These are phyloP conservation scores for Rhincodon typus DNA, from an alignment of 2,797 vertebrate species.

Conservation along the genomic window DNA sequence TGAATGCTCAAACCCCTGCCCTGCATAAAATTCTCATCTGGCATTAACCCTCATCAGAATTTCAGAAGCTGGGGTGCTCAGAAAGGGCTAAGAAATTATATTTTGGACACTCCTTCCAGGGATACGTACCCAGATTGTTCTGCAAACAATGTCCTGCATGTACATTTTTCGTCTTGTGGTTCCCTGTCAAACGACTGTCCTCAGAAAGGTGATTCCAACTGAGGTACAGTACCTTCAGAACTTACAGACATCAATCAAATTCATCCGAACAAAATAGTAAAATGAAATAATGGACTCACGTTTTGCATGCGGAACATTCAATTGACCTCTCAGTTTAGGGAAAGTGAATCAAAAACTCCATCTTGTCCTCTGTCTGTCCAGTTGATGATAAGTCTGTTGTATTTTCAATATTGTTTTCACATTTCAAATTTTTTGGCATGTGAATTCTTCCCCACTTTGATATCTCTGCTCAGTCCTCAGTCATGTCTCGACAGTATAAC, in stretches of 20 bases:
- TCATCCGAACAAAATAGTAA: too few species aligned
- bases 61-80: too few species aligned
- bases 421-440: not conserved
- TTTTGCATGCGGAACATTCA: not conserved
- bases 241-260: not conserved
- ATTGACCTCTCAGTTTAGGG: not conserved
- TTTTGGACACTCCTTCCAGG: not conserved
- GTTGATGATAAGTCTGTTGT: not conserved
- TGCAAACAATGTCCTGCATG: not conserved
- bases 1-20: not conserved
- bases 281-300: not conserved
- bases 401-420: not conserved
- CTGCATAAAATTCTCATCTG: not conserved
- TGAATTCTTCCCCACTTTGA: not conserved
- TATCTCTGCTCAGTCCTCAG: not conserved
- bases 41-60: not conserved
- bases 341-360: not conserved
- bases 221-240: too few species aligned
- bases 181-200: not conserved
- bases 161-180: not conserved
- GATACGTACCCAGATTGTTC: not conserved
- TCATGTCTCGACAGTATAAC: too few species aligned
- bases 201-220: not conserved
- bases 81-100: not conserved
- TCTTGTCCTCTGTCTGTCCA: not conserved